Percentiles rank a stretch among this genome's conserved stretches.
phyloP scores from a whole-genome alignment of 1,140 invertebrate species.

The Anthonomus grandis region DNA sequence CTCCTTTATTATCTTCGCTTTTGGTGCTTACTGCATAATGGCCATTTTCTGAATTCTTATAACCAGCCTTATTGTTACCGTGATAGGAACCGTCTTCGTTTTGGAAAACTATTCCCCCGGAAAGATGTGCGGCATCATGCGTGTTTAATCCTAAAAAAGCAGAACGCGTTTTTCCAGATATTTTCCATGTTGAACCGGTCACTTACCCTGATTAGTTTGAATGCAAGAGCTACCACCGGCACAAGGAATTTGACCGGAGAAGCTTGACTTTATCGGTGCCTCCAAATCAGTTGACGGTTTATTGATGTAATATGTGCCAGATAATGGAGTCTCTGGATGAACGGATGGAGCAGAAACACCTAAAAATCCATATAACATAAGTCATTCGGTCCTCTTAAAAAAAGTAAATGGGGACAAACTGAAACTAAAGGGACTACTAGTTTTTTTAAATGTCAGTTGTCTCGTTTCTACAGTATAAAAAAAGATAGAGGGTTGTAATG shows the following conservation, averaged over 20 bases:
- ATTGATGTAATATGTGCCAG: conserved; percentile 23
- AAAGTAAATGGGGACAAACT: too few species aligned
- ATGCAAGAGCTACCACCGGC: conserved; percentile 1
- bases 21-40: conserved; percentile 18
- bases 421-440: too few species aligned
- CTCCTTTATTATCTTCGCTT: conserved; percentile 13
- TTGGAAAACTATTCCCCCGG: conserved; percentile 11
- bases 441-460: too few species aligned
- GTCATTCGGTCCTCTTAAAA: too few species aligned
- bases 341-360: conserved; percentile 11
- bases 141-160: conserved; percentile 6
- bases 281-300: conserved; percentile 13
- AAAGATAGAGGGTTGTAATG: too few species aligned
- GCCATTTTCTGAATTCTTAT: conserved; percentile 14
- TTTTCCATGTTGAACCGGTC: too few species aligned
- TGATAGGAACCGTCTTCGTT: conserved; percentile 15
- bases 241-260: conserved; percentile 21
- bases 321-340: conserved; percentile 11
- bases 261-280: conserved; percentile 6
- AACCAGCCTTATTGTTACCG: too few species aligned
- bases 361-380: too few species aligned
- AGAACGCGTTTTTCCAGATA: neutral
- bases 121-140: conserved; percentile 8
- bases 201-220: neutral
- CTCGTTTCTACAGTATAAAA: too few species aligned